Evolutionary conservation across 1,140 invertebrate species (phyloP).

Genomic region (Penaeus chinensis): DNA sequence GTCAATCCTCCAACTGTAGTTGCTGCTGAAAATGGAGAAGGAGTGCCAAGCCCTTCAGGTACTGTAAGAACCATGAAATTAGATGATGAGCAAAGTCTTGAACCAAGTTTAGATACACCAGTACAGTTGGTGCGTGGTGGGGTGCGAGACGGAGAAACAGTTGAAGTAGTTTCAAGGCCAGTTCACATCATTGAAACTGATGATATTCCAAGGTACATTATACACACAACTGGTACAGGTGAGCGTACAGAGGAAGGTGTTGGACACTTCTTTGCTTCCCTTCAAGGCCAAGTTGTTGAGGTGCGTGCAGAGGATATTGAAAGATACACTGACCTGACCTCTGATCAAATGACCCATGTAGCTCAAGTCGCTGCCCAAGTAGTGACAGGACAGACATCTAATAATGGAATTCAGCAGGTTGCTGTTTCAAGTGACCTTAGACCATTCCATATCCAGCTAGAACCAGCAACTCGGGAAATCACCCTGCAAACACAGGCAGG

Average conservation of each 20-base stretch:
- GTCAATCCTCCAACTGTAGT: slow-evolving; percentile 62
- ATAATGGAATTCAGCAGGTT: slow-evolving; percentile 47
- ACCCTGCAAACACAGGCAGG: slow-evolving; percentile 36
- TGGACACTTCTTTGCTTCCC: slow-evolving; percentile 60
- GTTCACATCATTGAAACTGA: slow-evolving; percentile 64
- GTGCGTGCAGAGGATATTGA: slow-evolving; percentile 62
- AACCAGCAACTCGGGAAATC: slow-evolving; percentile 44
- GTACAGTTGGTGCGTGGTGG: slow-evolving; percentile 57
- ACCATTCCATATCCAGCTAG: slow-evolving; percentile 53
- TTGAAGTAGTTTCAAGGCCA: slow-evolving; percentile 60
- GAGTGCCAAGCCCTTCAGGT: slow-evolving; percentile 33
- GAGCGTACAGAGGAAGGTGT: slow-evolving; percentile 54
- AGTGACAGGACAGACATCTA: slow-evolving; percentile 36
- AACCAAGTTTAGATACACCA: slow-evolving; percentile 54
- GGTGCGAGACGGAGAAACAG: slow-evolving; percentile 56
- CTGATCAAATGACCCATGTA: slow-evolving; percentile 54
- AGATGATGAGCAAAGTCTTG: slow-evolving; percentile 57
- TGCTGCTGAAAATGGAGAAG: slow-evolving; percentile 32
- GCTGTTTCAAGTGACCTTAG: slow-evolving; percentile 48
- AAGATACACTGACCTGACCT: slow-evolving; percentile 48
- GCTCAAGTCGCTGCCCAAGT: slow-evolving; percentile 54
- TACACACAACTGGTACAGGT: slow-evolving; percentile 52
- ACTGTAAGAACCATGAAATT: slow-evolving; percentile 47
- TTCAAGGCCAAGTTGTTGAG: slow-evolving; percentile 62
- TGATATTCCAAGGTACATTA: slow-evolving; percentile 61